Evolutionary conservation across 1,140 invertebrate genomes (phyloP), one percentile per base, ranked within the genome.

Genomic region (Zaprionus nigranus): DNA sequence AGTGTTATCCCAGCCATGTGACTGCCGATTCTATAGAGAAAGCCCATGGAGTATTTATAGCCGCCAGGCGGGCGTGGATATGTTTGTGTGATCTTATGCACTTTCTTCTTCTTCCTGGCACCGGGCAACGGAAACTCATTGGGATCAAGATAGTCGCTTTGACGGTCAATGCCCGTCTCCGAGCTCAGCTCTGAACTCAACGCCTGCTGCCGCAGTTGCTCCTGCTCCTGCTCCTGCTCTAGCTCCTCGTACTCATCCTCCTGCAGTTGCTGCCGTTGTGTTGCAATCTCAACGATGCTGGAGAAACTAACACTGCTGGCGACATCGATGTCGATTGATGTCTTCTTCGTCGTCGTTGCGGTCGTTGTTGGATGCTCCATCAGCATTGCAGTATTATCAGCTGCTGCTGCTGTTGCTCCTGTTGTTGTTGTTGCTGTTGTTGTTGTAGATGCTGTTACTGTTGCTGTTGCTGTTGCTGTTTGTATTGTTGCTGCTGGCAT

Each of bases 41-140:
- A 90, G 12, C 84, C 81, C 70, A 90, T 82, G 5, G 85, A 79
- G 66, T 90, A 90, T 51, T 79, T 90, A 70, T 90, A 90, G 61
- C 85, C 85, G 20, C 85, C 85, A 15, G 81, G 75, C 3, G 85
- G 85, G n/a, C 85, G 66, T 26, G 85, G 85, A 28, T 69, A 77
- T 1, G 66, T 74, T 22, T 74, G 81, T 15, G 70, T 51, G 7
- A 71, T 68, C 17, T 72, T 71, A 7, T 67, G 68, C 43, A 72
- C 38, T 17, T 79, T 59, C 15, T 63, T 53, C 36, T 56, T 51
- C 13, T 17, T 34, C 22, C 51, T 26, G 26, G 49, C 38, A 28
- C 68, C 68, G 5, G 68, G 68, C 60, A 75, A 22, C 26, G 73
- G 60, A 43, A 64, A 75, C 68, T 76, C 63, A 60, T 61, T 65